phyloP scores from a whole-genome alignment of 1,140 invertebrate species.

The Piezodorus guildinii region DNA sequence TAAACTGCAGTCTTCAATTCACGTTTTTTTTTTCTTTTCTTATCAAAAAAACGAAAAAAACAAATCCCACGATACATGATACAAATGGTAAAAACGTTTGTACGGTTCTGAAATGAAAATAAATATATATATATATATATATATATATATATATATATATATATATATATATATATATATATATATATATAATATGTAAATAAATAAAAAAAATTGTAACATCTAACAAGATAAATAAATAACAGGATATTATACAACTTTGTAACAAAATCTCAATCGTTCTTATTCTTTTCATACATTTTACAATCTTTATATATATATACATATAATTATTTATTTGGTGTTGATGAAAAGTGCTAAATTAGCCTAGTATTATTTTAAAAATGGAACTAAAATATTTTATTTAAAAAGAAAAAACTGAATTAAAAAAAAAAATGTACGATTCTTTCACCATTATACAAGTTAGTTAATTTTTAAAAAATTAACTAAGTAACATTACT shows the following conservation, averaged over 20 bases:
- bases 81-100: slow-evolving; percentile 6
- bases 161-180: no score
- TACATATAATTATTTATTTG: slow-evolving; percentile 8
- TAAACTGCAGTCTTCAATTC: no score
- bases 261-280: slow-evolving; percentile 5
- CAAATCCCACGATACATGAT: slow-evolving; percentile 2
- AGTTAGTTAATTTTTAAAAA: neutral
- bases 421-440: neutral
- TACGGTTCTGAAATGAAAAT: neutral
- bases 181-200: no score
- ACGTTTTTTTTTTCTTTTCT: no score
- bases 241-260: neutral
- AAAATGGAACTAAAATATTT: neutral
- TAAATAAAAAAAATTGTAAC: neutral
- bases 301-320: neutral
- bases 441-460: neutral
- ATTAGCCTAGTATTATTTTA: slow-evolving; percentile 2
- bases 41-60: neutral
- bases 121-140: no score
- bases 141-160: no score
- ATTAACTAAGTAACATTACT: slow-evolving; percentile 8
- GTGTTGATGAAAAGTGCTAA: slow-evolving; percentile 13
- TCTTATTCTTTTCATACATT: slow-evolving; percentile 3
- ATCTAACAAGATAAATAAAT: slow-evolving; percentile 12
- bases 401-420: neutral